Conservation (phyloP, 2,888 invertebrate genomes). For the Megaustenia siamemsis region DNA sequence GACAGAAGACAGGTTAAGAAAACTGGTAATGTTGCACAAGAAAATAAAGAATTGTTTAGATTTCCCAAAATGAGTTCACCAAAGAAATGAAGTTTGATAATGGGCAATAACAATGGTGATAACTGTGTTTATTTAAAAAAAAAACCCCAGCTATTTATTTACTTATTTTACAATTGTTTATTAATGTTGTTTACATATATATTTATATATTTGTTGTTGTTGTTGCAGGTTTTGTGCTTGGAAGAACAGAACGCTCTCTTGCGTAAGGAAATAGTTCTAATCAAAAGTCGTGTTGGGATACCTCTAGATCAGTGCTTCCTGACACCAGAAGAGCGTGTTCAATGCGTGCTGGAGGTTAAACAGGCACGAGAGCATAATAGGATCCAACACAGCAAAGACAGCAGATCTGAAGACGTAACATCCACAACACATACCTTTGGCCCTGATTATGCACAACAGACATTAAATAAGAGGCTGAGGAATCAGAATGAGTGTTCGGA, state of each 20-base stretch:
- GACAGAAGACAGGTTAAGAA: no score
- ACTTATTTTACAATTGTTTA: no score
- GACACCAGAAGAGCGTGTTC: conserved; percentile 60
- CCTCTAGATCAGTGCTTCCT: conserved; percentile 61
- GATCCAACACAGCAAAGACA: conserved; percentile 12
- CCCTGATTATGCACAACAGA: conserved; percentile 37
- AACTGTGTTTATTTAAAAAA: no score
- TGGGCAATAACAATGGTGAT: no score
- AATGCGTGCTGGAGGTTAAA: conserved; percentile 61
- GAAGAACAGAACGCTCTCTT: conserved; percentile 69
- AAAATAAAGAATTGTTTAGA: no score
- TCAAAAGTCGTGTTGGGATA: conserved; percentile 66
- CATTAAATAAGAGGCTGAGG: neutral
- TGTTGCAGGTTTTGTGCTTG: conserved; percentile 52
- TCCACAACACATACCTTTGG: conserved; percentile 51
- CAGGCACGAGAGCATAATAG: conserved; percentile 48
- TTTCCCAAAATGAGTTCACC: no score
- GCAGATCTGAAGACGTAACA: conserved; percentile 42
- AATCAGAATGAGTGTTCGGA: conserved; percentile 9
- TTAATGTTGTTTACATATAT: no score
- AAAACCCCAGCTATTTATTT: no score
- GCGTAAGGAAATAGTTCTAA: conserved; percentile 63
- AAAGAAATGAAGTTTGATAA: no score
- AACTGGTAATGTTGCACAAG: no score
- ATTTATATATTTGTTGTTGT: no score